Evolutionary conservation across 2,888 invertebrate species (phyloP).

Genomic region (Cerastis rubricosa): DNA sequence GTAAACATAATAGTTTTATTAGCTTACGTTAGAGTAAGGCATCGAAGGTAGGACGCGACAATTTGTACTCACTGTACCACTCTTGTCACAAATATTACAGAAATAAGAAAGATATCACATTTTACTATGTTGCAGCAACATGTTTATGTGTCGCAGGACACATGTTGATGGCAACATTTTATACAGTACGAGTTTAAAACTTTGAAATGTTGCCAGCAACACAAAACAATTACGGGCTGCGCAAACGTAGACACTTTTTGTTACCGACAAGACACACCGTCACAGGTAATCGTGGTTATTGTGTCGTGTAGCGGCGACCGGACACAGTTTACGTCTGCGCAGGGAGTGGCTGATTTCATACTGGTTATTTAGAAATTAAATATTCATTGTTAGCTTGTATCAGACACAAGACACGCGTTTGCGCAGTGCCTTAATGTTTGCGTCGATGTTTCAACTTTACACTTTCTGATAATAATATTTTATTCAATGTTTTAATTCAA

Average conservation of each 20-base stretch:
- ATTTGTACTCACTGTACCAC: constrained; percentile 63
- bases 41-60: constrained; percentile 66
- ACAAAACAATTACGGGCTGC: background rate
- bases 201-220: background rate
- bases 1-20: constrained; percentile 67
- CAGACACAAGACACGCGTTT: too few species aligned
- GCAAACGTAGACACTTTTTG: too few species aligned
- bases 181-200: background rate
- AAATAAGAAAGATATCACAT: constrained; percentile 27
- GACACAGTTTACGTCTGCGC: too few species aligned
- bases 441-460: background rate
- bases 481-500: background rate
- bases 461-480: background rate
- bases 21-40: constrained; percentile 69
- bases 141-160: background rate
- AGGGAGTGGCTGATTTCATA: too few species aligned
- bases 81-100: constrained; percentile 18
- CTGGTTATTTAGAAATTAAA: too few species aligned
- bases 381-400: too few species aligned
- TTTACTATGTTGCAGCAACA: background rate
- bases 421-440: too few species aligned
- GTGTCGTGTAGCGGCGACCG: too few species aligned
- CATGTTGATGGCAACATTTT: constrained; percentile 1
- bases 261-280: too few species aligned
- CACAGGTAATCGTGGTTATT: too few species aligned